These are phyloP conservation scores for Apogon hyalosoma DNA, from an alignment of 2,797 vertebrate species.

Conservation along the genomic window DNA sequence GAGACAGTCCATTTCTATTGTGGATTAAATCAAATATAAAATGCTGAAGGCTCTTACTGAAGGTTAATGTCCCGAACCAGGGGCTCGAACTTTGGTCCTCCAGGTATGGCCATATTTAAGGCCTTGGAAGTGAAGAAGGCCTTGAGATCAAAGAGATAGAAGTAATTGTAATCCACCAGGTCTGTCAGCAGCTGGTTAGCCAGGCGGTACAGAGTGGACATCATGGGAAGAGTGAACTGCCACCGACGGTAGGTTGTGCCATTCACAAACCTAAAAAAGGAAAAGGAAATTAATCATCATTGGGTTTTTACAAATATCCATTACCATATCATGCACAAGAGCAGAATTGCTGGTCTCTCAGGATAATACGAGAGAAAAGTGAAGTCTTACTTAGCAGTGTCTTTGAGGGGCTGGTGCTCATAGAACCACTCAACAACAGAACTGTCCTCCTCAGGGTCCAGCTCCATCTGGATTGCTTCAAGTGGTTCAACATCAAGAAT, in stretches of 20 bases:
- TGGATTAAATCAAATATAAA: neutral
- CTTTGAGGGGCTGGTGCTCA: constrained; percentile 96
- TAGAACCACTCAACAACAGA: constrained; percentile 97
- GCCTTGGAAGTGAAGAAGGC: constrained; percentile 99
- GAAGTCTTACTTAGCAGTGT: constrained; percentile 90
- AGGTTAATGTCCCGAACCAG: constrained; percentile 98
- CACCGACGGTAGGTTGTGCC: constrained; percentile 98
- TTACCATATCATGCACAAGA: neutral
- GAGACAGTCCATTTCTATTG: neutral
- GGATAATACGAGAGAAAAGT: neutral
- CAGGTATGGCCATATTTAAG: constrained; percentile 98
- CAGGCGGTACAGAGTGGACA: constrained; percentile 97
- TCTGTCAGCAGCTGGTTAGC: constrained; percentile 98
- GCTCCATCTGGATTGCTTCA: constrained; percentile 97
- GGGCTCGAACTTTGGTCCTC: constrained; percentile 98
- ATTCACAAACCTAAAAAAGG: constrained; percentile 90
- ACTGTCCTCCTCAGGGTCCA: constrained; percentile 94
- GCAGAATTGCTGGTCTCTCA: accelerated
- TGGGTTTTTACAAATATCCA: neutral
- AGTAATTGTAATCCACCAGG: constrained; percentile 97
- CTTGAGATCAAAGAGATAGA: constrained; percentile 98
- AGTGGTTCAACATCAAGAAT: constrained; percentile 98
- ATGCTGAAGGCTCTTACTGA: constrained; percentile 86
- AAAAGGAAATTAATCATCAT: neutral
- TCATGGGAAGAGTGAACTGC: constrained; percentile 99